Conservation (phyloP, 64 coral and sea anemone species). For the Pachyseris speciosa region DNA sequence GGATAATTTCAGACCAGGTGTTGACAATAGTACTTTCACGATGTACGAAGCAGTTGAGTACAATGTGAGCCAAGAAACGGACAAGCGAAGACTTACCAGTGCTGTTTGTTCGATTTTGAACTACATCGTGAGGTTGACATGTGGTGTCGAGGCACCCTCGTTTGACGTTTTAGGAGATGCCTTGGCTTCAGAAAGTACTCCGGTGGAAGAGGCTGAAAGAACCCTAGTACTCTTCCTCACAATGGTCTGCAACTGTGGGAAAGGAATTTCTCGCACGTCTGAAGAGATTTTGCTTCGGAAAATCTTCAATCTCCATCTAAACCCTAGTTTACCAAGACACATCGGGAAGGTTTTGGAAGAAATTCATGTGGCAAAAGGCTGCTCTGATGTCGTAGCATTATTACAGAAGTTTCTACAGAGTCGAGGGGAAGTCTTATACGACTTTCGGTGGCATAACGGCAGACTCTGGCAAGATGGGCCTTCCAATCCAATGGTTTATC, state of each 20-base stretch:
- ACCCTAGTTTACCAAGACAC: neutral
- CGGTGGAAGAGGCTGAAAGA: slow-evolving; percentile 68
- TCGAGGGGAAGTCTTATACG: slow-evolving; percentile 50
- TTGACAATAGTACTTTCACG: slow-evolving; percentile 14
- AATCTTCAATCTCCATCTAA: neutral
- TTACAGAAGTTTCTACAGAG: slow-evolving; percentile 35
- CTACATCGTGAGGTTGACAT: slow-evolving; percentile 74
- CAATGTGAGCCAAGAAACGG: neutral
- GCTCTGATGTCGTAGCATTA: slow-evolving; percentile 48
- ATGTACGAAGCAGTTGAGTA: slow-evolving; percentile 58
- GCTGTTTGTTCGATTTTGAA: slow-evolving; percentile 50
- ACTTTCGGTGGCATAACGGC: slow-evolving; percentile 57
- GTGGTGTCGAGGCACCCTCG: neutral
- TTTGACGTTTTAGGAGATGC: slow-evolving; percentile 82
- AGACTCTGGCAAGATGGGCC: neutral
- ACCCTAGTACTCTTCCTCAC: slow-evolving; percentile 73
- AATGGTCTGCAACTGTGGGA: slow-evolving; percentile 89
- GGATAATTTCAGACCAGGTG: slow-evolving; percentile 56
- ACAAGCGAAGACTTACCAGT: neutral
- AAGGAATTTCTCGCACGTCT: slow-evolving; percentile 44
- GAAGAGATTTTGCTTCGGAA: slow-evolving; percentile 47
- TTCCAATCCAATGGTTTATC: neutral
- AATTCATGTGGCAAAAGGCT: neutral
- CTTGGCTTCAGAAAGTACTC: neutral
- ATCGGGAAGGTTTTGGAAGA: slow-evolving; percentile 51